Evolutionary conservation across 2,113 vertebrate species (phyloP).

Genomic region (Cairina moschata): DNA sequence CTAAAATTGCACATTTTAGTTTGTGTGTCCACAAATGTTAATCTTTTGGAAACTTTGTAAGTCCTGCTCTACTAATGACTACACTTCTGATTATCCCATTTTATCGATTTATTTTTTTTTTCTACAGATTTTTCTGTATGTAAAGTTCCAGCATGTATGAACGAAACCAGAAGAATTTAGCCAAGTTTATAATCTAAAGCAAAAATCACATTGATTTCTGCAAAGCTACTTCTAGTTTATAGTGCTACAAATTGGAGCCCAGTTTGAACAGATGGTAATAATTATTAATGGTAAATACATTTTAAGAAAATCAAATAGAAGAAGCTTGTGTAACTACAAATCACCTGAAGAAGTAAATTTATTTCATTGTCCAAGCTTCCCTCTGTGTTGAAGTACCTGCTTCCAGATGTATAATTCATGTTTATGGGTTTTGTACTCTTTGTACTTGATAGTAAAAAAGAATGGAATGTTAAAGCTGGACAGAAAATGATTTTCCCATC

Average conservation of each 20-base stretch:
- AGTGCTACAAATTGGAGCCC: not conserved
- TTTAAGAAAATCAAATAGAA: conserved; percentile 7
- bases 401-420: conserved; percentile 31
- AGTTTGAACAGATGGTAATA: conserved; percentile 9
- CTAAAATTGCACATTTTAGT: not conserved
- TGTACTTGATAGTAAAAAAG: not conserved
- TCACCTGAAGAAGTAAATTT: conserved; percentile 41
- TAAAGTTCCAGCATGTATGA: not conserved
- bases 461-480: not conserved
- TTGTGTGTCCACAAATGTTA: not conserved
- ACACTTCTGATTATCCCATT: not conserved
- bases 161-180: not conserved
- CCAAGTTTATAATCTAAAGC: not conserved
- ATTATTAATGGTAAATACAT: conserved; percentile 23
- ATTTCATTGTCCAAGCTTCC: not conserved
- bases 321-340: conserved; percentile 9
- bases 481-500: conserved; percentile 24
- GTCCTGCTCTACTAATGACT: not conserved
- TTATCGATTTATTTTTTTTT: not conserved
- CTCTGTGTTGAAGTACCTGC: not conserved
- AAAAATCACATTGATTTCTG: not conserved
- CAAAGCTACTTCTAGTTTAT: conserved; percentile 28
- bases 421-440: not conserved
- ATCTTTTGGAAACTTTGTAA: not conserved
- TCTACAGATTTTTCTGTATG: not conserved